phyloP scores from a whole-genome alignment of 2,113 vertebrate species.

The Cochlearius cochlearius region DNA sequence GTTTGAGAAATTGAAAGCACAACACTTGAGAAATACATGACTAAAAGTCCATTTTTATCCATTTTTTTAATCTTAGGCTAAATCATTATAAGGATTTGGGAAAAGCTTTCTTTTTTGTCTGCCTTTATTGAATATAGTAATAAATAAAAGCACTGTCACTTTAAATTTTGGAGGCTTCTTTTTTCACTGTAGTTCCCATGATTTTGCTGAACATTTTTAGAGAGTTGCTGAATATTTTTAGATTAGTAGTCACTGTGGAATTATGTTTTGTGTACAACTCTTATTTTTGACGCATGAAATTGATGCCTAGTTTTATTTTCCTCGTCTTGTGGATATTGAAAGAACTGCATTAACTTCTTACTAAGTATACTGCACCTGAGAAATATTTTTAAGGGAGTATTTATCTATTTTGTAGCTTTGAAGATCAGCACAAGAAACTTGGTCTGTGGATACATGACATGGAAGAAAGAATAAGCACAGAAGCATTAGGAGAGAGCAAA shows the following conservation, averaged over 20 bases:
- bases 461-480: conserved; percentile 82
- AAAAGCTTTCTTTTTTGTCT: neutral
- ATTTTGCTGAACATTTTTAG: conserved; percentile 58
- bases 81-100: neutral
- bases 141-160: conserved; percentile 23
- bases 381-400: neutral
- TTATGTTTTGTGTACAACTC: conserved; percentile 5
- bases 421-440: conserved; percentile 80
- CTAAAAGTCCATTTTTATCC: neutral
- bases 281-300: neutral
- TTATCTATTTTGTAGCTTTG: conserved; percentile 79
- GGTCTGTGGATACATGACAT: conserved; percentile 86
- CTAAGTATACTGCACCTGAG: neutral
- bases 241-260: conserved; percentile 33
- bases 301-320: neutral
- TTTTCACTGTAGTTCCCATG: conserved; percentile 42
- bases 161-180: conserved; percentile 42
- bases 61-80: neutral
- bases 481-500: conserved; percentile 79
- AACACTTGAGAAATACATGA: neutral
- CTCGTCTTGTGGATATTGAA: neutral
- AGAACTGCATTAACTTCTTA: neutral
- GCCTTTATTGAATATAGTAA: neutral
- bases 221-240: conserved; percentile 64
- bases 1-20: neutral